Evolutionary conservation across 2,113 vertebrate genomes (phyloP).

Genomic region (Apus apus): DNA sequence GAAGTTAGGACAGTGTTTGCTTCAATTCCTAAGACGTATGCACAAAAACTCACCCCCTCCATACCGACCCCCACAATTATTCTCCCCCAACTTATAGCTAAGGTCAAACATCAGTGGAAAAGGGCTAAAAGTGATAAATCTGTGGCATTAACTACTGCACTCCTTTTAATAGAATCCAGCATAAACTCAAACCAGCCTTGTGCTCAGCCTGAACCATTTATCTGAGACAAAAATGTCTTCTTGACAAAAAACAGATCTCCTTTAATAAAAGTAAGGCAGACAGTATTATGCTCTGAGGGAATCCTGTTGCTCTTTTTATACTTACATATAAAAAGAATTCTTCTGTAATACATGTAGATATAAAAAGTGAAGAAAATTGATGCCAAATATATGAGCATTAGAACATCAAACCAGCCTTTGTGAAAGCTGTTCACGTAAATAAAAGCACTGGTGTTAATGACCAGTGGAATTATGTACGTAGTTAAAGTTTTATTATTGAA

Average conservation of each 20-base stretch:
- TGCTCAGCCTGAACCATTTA: slow-evolving; percentile 78
- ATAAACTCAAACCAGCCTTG: slow-evolving; percentile 80
- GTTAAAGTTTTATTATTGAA: slow-evolving; percentile 30
- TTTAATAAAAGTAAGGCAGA: slow-evolving; percentile 82
- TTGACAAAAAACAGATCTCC: slow-evolving; percentile 88
- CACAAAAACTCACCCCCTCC: neutral
- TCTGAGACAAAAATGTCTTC: slow-evolving; percentile 81
- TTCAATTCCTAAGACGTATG: neutral
- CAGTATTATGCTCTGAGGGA: slow-evolving; percentile 80
- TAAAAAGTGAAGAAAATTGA: slow-evolving; percentile 25
- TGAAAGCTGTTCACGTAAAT: neutral
- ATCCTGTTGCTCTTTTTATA: slow-evolving; percentile 79
- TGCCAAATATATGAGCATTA: neutral
- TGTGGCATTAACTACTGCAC: slow-evolving; percentile 78
- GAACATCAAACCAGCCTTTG: neutral
- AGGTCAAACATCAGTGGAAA: slow-evolving; percentile 78
- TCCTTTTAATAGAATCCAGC: slow-evolving; percentile 82
- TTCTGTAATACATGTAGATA: slow-evolving; percentile 48
- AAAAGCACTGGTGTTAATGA: slow-evolving; percentile 42
- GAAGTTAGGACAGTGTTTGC: neutral
- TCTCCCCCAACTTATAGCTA: slow-evolving; percentile 69
- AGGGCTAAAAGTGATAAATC: slow-evolving; percentile 78
- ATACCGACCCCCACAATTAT: neutral
- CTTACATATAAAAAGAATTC: slow-evolving; percentile 69
- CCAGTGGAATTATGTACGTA: neutral